A percentile compares a stretch with the other conserved stretches of the same genome.
These are phyloP conservation scores for Lasaia peninsularis DNA, from an alignment of 1,140 invertebrate genomes.

Conservation along the genomic window DNA sequence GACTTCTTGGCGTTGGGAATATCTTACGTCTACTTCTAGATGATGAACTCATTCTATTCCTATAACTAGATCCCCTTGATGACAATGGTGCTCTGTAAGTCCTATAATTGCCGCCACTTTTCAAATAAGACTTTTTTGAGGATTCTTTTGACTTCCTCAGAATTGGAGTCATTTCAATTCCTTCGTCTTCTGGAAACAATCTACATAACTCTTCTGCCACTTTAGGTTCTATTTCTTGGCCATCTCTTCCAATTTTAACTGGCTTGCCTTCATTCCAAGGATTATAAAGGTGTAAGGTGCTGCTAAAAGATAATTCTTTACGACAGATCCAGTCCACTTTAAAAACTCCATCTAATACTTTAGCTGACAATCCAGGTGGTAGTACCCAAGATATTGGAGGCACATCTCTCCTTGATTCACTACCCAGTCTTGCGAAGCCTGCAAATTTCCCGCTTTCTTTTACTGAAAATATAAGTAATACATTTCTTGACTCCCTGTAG, in stretches of 20 bases:
- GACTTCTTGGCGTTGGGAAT: slow-evolving; percentile 69
- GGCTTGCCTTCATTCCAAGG: slow-evolving; percentile 99
- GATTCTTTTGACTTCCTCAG: slow-evolving; percentile 93
- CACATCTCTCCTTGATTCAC: slow-evolving; percentile 92
- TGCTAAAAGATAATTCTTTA: slow-evolving; percentile 94
- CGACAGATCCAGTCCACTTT: slow-evolving; percentile 97
- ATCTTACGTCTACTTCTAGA: slow-evolving; percentile 75
- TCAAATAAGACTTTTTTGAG: slow-evolving; percentile 80
- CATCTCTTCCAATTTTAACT: slow-evolving; percentile 98
- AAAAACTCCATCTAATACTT: slow-evolving; percentile 96
- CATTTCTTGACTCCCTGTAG: slow-evolving; percentile 93
- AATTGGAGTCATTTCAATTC: slow-evolving; percentile 94
- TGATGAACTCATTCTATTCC: slow-evolving; percentile 57
- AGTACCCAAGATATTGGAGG: slow-evolving; percentile 95
- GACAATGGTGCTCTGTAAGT: slow-evolving; percentile 65
- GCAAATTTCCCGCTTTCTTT: slow-evolving; percentile 97
- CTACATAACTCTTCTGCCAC: slow-evolving; percentile 96
- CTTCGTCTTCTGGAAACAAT: slow-evolving; percentile 95
- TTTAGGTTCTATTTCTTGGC: slow-evolving; percentile 97
- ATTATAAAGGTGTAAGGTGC: slow-evolving; percentile 96
- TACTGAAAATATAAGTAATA: slow-evolving; percentile 97
- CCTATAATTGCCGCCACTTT: slow-evolving; percentile 77
- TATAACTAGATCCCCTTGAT: slow-evolving; percentile 57
- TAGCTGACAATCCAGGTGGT: slow-evolving; percentile 94
- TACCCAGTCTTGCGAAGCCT: slow-evolving; percentile 93